Percentiles rank a stretch among this genome's conserved stretches.
phyloP scores from a whole-genome alignment of 2,888 invertebrate genomes.

The Halocaridina rubra region DNA sequence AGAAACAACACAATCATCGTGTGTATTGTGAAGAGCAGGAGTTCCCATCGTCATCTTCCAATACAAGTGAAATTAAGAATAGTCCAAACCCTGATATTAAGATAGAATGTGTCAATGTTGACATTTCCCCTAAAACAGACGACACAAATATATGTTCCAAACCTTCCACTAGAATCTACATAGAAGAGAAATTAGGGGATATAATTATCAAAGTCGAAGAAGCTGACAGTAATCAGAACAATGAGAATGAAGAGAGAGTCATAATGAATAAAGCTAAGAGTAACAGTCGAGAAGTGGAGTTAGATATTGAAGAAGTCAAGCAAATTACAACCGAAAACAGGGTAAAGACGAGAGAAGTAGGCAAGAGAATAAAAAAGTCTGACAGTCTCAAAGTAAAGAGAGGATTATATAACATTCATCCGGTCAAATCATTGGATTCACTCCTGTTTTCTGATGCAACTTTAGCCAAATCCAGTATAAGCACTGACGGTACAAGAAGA shows the following conservation, averaged over 20 bases:
- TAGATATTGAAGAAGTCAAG: not conserved
- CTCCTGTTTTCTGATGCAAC: not conserved
- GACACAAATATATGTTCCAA: no score
- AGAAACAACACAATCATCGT: no score
- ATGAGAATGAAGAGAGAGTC: not conserved
- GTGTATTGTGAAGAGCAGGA: no score
- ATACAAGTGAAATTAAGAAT: no score
- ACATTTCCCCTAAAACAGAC: no score
- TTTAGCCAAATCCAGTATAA: not conserved
- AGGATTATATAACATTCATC: not conserved
- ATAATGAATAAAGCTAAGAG: not conserved
- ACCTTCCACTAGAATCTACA: not conserved
- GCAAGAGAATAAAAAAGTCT: not conserved
- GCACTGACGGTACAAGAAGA: not conserved
- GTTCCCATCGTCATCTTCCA: no score
- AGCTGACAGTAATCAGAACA: not conserved
- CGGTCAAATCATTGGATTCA: not conserved
- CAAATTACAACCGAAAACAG: not conserved
- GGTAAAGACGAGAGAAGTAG: no score
- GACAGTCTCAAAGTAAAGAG: not conserved
- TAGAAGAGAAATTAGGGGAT: not conserved
- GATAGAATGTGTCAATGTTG: no score
- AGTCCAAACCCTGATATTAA: no score
- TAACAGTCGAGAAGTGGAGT: no score
- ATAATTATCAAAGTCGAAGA: constrained; percentile 42